Evolutionary conservation across 2,888 invertebrate species (phyloP), one percentile per base, ranked within the genome.

Genomic region (Ethmia dodecea): DNA sequence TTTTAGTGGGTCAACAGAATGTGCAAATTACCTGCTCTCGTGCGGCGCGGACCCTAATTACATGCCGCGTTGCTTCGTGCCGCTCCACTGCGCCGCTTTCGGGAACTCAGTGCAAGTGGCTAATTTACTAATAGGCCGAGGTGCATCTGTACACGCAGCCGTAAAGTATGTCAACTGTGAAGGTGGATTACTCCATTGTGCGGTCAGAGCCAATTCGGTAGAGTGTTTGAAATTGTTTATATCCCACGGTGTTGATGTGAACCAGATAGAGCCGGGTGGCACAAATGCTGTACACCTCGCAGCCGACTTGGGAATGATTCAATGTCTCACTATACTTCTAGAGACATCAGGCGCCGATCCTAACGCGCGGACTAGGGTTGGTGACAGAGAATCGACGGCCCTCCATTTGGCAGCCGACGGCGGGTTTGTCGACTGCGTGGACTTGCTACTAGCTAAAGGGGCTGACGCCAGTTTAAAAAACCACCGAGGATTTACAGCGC

Each of bases 41-140:
- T 88, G 90, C 53, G 92, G 92, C 1, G 88, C 89, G 47, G 91
- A 92, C 55, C 89, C 93, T 5, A 92, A 92, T 73, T 87, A 89
- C 32, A 88, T 90, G 60, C 89, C 89, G 39, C 91, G 92, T 64
- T 90, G 91, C 52, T 93, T 93, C 64, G 92, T 93, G 28, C 95
- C 96, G 1, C 88, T 97, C 38, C 96, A 97, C 71, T 95, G 94
- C 65, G 94, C 96, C 9, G 95, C 96, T 18, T 95, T 95, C 75
- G 94, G 96, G 9, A 94, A 96, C 61, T 92, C 95, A 42, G 89
- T 92, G 33, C 91, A 93, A 57, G 94, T 94, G 9, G 92, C 94
- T 35, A 91, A 91, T 71, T 89, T 94, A 59, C 88, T 97, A 40
- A 88, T 96, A 42, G 89, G 89, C 43, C 89, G 89, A 44, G 92